Evolutionary conservation across 1,140 invertebrate species (phyloP).

Genomic region (Penaeus japonicus): DNA sequence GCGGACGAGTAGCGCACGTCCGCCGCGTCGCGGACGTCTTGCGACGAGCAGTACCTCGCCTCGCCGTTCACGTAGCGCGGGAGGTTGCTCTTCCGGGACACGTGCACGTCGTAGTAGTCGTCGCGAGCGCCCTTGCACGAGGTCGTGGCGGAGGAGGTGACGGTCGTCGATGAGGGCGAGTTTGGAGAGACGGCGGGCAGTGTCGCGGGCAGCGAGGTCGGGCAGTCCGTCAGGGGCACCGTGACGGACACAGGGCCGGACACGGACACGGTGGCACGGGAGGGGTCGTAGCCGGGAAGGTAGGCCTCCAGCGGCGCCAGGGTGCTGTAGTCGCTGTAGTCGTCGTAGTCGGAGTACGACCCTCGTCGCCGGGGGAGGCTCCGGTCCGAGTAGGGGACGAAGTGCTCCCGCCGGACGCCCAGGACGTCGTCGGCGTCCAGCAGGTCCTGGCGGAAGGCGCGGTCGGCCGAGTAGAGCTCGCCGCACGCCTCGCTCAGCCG

Average conservation of each 20-base stretch:
- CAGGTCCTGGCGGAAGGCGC: constrained; percentile 74
- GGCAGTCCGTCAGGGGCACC: constrained; percentile 19
- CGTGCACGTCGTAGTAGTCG: neutral
- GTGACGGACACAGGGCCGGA: constrained; percentile 38
- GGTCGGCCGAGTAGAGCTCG: constrained; percentile 78
- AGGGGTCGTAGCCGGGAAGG: constrained; percentile 41
- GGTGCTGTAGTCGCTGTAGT: constrained; percentile 41
- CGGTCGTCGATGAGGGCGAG: neutral
- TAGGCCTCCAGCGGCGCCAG: constrained; percentile 35
- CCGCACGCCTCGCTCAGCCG: constrained; percentile 77
- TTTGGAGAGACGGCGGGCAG: neutral
- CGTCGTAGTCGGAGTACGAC: constrained; percentile 45
- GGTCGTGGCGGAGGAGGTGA: neutral
- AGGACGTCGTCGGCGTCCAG: constrained; percentile 14
- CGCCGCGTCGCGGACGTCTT: constrained; percentile 14
- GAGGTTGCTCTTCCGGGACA: constrained; percentile 11
- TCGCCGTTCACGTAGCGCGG: constrained; percentile 56
- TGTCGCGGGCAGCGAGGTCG: neutral
- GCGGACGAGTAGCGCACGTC: constrained; percentile 31
- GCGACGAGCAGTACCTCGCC: constrained; percentile 50
- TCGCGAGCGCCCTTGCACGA: neutral
- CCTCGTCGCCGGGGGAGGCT: constrained; percentile 26
- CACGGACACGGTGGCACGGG: constrained; percentile 30
- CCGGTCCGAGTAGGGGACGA: neutral
- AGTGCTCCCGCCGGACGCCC: constrained; percentile 7